Conservation (phyloP, 2,888 invertebrate species). For the Phrixothrix hirtus region DNA sequence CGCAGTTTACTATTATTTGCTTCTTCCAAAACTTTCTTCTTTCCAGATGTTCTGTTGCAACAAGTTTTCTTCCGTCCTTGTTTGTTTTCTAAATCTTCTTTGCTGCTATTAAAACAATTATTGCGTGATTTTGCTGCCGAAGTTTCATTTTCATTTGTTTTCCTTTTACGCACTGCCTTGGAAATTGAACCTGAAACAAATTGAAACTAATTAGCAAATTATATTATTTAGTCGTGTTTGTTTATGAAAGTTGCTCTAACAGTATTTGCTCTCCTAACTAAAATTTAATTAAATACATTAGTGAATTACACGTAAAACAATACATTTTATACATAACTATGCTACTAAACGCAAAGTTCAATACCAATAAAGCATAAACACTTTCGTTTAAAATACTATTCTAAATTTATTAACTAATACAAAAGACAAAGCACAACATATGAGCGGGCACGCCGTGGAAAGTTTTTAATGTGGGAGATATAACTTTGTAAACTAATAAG, state of each 20-base stretch:
- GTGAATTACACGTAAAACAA: no score
- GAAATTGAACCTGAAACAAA: constrained; percentile 41
- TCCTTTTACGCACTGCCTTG: constrained; percentile 46
- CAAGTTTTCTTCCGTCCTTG: constrained; percentile 46
- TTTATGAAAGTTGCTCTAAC: no score
- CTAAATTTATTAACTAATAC: no score
- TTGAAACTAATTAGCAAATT: no score
- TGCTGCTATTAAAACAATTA: constrained; percentile 40
- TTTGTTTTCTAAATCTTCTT: constrained; percentile 53
- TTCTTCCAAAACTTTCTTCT: constrained; percentile 56
- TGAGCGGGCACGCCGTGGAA: constrained; percentile 1
- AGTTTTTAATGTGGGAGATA: constrained; percentile 15
- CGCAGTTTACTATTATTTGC: constrained; percentile 56
- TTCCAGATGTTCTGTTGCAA: constrained; percentile 46
- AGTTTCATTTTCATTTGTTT: constrained; percentile 49
- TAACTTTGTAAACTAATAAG: constrained; percentile 17
- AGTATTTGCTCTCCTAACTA: no score
- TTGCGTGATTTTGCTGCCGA: constrained; percentile 39
- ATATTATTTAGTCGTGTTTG: no score
- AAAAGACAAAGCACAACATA: background rate
- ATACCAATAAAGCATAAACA: no score
- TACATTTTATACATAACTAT: no score
- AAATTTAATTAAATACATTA: no score
- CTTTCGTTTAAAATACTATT: background rate
- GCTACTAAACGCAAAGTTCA: no score